These are phyloP conservation scores for Sylvietta virens DNA, from an alignment of 2,113 vertebrate species.

Conservation along the genomic window DNA sequence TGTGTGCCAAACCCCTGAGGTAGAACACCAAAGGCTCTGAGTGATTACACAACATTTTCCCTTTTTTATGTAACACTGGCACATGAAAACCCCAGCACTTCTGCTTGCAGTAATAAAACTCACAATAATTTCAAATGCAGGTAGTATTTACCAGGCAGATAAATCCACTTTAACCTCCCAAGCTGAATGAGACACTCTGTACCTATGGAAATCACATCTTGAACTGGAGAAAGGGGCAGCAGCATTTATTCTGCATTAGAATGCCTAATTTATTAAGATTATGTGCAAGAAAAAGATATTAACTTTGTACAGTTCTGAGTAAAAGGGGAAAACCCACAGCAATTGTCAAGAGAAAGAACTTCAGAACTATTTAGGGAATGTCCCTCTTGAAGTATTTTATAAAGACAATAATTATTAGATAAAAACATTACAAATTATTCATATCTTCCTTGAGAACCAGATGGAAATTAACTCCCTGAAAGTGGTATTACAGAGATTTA, in stretches of 20 bases:
- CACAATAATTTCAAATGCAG: not conserved
- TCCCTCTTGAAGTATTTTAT: not conserved
- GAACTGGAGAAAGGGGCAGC: not conserved
- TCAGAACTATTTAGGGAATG: not conserved
- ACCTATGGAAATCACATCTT: rapidly evolving
- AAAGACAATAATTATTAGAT: not conserved
- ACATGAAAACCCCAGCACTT: not conserved
- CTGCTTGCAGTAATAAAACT: not conserved
- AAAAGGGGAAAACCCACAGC: not conserved
- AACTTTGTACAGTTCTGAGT: not conserved
- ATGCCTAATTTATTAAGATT: not conserved
- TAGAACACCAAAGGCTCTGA: not conserved
- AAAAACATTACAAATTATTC: not conserved
- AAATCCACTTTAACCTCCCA: not conserved
- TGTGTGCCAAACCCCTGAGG: rapidly evolving
- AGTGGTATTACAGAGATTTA: not conserved
- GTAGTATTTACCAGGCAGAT: not conserved
- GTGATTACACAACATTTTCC: not conserved
- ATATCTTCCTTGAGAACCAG: not conserved
- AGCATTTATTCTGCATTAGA: not conserved
- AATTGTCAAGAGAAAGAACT: not conserved
- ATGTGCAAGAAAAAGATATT: not conserved
- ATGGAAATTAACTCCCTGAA: not conserved
- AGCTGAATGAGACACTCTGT: not conserved
- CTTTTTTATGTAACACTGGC: not conserved